These are phyloP conservation scores for Conus canariensis DNA, from an alignment of 2,888 invertebrate species.

Conservation along the genomic window DNA sequence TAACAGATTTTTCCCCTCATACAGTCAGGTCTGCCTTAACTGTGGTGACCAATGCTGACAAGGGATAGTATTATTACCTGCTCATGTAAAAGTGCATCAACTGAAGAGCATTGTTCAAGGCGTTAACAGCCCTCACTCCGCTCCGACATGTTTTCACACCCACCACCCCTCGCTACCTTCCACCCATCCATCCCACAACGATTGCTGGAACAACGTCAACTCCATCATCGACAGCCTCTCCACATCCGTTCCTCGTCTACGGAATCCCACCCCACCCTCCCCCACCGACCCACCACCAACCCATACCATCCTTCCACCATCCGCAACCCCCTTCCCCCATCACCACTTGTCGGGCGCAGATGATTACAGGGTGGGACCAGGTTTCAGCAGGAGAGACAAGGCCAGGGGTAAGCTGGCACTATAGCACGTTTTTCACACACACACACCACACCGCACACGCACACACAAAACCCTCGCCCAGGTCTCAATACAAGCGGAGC, in stretches of 20 bases:
- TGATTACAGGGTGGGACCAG: neutral
- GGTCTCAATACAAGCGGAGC: constrained; percentile 3
- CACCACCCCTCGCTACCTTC: no score
- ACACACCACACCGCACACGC: no score
- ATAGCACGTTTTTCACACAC: no score
- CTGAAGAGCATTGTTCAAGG: no score
- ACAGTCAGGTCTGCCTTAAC: no score
- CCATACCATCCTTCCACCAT: neutral
- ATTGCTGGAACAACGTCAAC: neutral
- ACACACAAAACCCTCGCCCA: neutral
- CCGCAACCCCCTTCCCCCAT: neutral
- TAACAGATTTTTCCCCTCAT: no score
- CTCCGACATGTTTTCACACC: no score
- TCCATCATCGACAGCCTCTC: neutral
- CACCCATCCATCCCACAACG: neutral
- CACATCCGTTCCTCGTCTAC: neutral
- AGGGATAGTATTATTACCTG: no score
- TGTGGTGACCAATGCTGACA: no score
- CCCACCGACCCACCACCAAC: neutral
- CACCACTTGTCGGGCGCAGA: constrained; percentile 7
- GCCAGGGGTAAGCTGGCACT: neutral
- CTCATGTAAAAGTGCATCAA: no score
- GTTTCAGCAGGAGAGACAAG: neutral
- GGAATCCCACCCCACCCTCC: neutral
- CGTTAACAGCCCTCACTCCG: no score